phyloP scores from a whole-genome alignment of 2,113 vertebrate species.

The Junco hyemalis region DNA sequence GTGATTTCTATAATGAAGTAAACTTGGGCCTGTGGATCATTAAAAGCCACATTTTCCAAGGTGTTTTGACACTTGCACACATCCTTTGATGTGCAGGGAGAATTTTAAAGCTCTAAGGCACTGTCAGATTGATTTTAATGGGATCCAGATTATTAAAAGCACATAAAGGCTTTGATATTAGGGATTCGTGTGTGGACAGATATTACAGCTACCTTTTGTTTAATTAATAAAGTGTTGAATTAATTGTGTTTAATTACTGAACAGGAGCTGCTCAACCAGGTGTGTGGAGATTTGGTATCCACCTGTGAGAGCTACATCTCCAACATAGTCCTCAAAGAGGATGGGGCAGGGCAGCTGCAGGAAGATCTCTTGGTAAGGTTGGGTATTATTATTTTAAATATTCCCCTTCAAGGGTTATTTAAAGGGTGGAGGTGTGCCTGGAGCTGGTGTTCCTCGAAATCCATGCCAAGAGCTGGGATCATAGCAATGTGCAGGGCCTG shows the following conservation, averaged over 20 bases:
- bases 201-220: neutral
- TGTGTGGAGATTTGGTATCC: constrained; percentile 84
- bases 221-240: constrained; percentile 3
- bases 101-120: neutral
- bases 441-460: neutral
- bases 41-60: constrained; percentile 7
- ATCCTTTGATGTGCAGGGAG: constrained; percentile 3
- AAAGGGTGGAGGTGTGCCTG: neutral
- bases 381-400: neutral
- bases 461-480: neutral
- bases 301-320: constrained; percentile 82
- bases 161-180: neutral
- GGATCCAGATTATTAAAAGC: constrained; percentile 1
- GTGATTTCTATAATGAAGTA: neutral
- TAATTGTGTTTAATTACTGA: constrained; percentile 2
- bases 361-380: constrained; percentile 84
- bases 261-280: constrained; percentile 77
- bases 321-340: constrained; percentile 78
- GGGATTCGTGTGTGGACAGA: neutral
- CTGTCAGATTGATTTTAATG: constrained; percentile 11
- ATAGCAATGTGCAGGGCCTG: accelerated
- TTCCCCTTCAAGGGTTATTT: neutral
- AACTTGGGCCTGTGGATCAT: neutral
- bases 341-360: constrained; percentile 75
- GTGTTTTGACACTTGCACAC: constrained; percentile 17